Evolutionary conservation across 1,140 invertebrate genomes (phyloP).

Genomic region (Samia ricini): DNA sequence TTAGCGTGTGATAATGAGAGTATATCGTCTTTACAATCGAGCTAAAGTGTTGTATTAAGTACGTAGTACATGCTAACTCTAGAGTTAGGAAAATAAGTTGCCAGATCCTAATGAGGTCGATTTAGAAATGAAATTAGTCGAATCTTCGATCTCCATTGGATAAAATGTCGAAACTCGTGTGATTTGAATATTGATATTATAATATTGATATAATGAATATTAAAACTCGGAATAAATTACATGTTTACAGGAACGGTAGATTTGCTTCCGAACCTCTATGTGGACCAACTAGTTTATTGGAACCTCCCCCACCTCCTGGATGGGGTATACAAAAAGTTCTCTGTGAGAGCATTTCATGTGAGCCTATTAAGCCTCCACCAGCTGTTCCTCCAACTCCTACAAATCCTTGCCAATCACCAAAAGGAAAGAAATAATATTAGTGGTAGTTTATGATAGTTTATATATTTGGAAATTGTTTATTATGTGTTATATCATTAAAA

Average conservation of each 20-base stretch:
- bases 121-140: too few species aligned
- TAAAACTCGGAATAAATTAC: background rate
- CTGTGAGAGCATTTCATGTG: background rate
- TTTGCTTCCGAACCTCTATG: constrained; percentile 45
- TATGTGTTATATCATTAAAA: too few species aligned
- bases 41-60: too few species aligned
- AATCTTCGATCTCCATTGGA: too few species aligned
- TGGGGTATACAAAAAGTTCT: constrained; percentile 35
- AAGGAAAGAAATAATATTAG: background rate
- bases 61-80: too few species aligned
- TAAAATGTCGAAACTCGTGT: too few species aligned
- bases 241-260: constrained; percentile 42
- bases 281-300: constrained; percentile 33
- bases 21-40: too few species aligned
- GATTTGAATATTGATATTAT: background rate
- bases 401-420: background rate
- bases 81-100: too few species aligned
- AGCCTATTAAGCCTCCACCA: background rate
- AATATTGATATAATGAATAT: background rate
- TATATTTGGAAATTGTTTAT: background rate
- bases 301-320: constrained; percentile 40
- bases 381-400: background rate
- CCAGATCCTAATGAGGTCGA: too few species aligned
- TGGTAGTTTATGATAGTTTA: too few species aligned
- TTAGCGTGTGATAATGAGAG: too few species aligned